A percentile compares a stretch with the other conserved stretches of the same genome.
phyloP scores from a whole-genome alignment of 2,113 vertebrate species.

The Irena cyanogastra region DNA sequence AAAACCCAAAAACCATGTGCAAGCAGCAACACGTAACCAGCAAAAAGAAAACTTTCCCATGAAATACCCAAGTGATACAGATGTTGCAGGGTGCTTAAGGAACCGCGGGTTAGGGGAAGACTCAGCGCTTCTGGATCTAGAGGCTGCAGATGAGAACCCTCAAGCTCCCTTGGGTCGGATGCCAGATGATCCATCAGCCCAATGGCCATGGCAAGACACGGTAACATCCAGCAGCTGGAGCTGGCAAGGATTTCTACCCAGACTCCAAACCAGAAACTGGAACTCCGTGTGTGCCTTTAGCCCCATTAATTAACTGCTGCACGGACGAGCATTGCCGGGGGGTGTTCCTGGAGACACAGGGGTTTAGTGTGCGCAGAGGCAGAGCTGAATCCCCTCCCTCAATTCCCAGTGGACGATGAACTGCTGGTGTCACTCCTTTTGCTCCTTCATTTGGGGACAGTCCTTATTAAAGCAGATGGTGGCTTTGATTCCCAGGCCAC shows the following conservation, averaged over 20 bases:
- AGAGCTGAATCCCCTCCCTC: background rate
- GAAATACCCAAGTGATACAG: background rate
- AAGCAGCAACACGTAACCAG: constrained; percentile 53
- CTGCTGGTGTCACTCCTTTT: background rate
- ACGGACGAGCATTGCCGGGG: fast-evolving
- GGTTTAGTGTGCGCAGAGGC: background rate
- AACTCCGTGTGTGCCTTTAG: background rate
- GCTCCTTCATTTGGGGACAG: background rate
- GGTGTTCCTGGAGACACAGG: background rate
- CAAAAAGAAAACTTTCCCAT: constrained; percentile 62
- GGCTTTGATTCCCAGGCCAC: background rate
- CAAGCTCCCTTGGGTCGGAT: background rate
- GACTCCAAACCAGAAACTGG: background rate
- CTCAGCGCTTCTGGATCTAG: background rate
- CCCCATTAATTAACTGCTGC: background rate
- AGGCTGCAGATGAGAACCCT: background rate
- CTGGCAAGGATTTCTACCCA: background rate
- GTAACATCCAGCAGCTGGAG: background rate
- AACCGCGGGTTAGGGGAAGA: background rate
- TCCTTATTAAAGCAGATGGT: background rate
- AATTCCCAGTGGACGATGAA: fast-evolving
- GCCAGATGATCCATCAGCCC: background rate
- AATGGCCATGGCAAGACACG: background rate
- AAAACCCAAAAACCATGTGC: too few species aligned
- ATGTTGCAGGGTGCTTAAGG: background rate